Evolutionary conservation across 2,888 invertebrate species (phyloP).

Genomic region (Bugula neritina): DNA sequence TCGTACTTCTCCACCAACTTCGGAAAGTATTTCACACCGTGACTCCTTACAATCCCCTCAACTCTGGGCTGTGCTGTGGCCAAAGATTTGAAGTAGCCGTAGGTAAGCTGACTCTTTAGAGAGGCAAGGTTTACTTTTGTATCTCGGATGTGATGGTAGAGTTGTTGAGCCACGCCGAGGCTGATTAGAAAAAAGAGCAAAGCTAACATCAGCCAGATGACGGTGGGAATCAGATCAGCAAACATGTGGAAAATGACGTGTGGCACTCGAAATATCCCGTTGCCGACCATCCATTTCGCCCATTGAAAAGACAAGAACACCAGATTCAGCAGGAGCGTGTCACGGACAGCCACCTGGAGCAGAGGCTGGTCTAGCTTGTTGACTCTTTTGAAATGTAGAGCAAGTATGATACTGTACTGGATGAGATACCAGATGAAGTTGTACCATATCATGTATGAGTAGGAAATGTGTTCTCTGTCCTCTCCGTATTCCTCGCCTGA

Average conservation of each 20-base stretch:
- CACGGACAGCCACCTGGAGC: neutral
- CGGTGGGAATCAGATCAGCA: conserved; percentile 8
- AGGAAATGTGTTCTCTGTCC: neutral
- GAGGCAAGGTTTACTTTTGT: neutral
- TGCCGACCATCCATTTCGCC: neutral
- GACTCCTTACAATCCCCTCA: neutral
- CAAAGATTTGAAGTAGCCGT: neutral
- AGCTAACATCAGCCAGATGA: neutral
- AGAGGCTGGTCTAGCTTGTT: neutral
- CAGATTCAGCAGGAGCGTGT: neutral
- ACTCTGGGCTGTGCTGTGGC: neutral
- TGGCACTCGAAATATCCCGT: neutral
- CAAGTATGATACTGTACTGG: neutral
- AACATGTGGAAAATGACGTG: conserved; percentile 1
- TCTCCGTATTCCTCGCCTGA: neutral
- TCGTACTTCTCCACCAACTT: neutral
- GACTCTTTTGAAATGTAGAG: neutral
- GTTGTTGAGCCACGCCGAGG: conserved; percentile 2
- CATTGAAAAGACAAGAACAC: neutral
- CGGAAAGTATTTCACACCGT: neutral
- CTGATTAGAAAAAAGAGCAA: neutral
- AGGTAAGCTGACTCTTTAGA: neutral
- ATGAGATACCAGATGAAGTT: neutral
- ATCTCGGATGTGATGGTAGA: neutral
- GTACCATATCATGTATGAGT: conserved; percentile 21